A percentile compares a stretch with the other conserved stretches of the same genome.
Conservation (phyloP, 2,797 vertebrate species). For the Microctenopoma stevenorrisi region DNA sequence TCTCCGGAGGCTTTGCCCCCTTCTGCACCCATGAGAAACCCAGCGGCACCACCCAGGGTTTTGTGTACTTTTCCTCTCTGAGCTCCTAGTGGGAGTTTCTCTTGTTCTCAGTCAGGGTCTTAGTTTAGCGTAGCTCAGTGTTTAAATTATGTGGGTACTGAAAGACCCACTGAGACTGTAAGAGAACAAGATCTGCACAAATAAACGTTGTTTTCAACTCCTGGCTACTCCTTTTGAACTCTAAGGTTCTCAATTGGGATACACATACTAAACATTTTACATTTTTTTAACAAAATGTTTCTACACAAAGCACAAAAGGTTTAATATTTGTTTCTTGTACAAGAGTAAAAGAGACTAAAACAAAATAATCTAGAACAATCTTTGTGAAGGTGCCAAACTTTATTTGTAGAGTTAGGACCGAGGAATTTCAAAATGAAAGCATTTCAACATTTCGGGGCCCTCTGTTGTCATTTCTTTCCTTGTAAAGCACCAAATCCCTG, state of each 20-base stretch:
- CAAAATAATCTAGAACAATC: too few species aligned
- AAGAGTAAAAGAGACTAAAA: too few species aligned
- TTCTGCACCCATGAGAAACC: conserved; percentile 15
- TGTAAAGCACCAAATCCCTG: too few species aligned
- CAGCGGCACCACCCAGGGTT: conserved; percentile 19
- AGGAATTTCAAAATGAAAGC: too few species aligned
- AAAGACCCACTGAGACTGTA: conserved; percentile 23
- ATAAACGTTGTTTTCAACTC: conserved; percentile 45
- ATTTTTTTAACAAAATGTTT: background rate
- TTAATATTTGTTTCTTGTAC: too few species aligned
- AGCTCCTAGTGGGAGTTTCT: conserved; percentile 16
- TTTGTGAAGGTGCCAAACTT: too few species aligned
- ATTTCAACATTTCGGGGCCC: too few species aligned
- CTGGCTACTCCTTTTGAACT: background rate
- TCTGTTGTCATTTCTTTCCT: too few species aligned
- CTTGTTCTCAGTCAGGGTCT: conserved; percentile 30
- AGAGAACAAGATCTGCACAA: conserved; percentile 37
- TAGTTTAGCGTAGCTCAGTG: conserved; percentile 20
- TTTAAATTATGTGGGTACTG: conserved; percentile 48
- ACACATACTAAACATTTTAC: background rate
- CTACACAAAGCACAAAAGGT: background rate
- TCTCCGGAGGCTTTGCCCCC: background rate
- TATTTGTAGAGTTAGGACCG: too few species aligned
- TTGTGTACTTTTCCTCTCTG: conserved; percentile 30
- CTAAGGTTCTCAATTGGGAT: background rate